A percentile compares a stretch with the other conserved stretches of the same genome.
Conservation (phyloP, 2,888 invertebrate species). For the Rhogogaster chlorosoma region DNA sequence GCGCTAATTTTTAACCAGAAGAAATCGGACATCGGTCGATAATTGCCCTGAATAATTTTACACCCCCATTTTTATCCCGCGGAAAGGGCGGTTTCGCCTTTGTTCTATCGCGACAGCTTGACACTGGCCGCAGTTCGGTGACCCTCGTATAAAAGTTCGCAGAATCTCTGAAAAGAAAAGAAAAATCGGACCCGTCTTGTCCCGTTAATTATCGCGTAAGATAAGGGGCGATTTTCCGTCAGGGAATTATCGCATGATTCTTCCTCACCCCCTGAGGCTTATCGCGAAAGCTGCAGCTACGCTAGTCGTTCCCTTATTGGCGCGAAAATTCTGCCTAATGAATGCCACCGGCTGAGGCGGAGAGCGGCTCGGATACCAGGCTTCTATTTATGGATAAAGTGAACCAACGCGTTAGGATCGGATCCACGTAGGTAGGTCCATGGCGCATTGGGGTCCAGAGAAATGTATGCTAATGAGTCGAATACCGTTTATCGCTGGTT, state of each 20-base stretch:
- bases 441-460: neutral
- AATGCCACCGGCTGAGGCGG: neutral
- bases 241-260: neutral
- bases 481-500: conserved; percentile 17
- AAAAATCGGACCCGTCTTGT: too few relatives aligned
- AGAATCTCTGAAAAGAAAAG: too few relatives aligned
- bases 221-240: neutral
- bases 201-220: neutral
- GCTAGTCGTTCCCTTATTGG: neutral
- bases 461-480: conserved; percentile 35
- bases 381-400: conserved; percentile 31
- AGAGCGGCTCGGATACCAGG: neutral
- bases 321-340: conserved; percentile 18
- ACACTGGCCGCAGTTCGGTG: neutral
- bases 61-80: neutral
- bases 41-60: neutral
- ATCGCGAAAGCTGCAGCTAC: neutral
- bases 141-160: neutral
- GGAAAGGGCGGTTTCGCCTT: neutral
- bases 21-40: neutral
- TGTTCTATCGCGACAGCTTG: neutral
- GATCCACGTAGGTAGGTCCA: conserved; percentile 19
- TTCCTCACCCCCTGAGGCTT: neutral
- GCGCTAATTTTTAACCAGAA: neutral
- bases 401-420: conserved; percentile 13